These are phyloP conservation scores for Typhlichthys eigenmanni DNA, from an alignment of 2,797 vertebrate species.

Conservation along the genomic window DNA sequence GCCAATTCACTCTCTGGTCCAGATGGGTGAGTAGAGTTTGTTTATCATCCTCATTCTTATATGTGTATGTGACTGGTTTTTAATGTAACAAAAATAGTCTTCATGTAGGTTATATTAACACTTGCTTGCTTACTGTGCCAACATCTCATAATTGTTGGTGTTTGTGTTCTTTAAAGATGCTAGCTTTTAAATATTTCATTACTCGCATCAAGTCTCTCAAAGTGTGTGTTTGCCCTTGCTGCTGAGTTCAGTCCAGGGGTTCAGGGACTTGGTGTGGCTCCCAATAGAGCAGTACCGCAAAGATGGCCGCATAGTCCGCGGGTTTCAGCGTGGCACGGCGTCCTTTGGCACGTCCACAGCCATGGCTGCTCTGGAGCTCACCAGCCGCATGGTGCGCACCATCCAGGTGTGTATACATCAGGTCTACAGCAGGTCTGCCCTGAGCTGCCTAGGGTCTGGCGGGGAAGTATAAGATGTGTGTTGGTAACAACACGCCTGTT, in stretches of 20 bases:
- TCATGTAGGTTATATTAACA: too few species aligned
- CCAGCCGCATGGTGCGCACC: conserved; percentile 95
- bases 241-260: conserved; percentile 86
- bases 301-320: conserved; percentile 93
- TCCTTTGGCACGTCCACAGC: conserved; percentile 98
- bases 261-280: conserved; percentile 95
- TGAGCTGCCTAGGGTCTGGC: background rate
- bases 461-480: background rate
- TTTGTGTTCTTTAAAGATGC: background rate
- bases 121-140: too few species aligned
- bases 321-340: conserved; percentile 93
- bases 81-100: too few species aligned
- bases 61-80: background rate
- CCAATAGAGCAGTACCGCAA: conserved; percentile 98
- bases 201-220: too few species aligned
- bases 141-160: too few species aligned
- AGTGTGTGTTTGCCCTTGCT: background rate
- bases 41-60: background rate
- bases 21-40: conserved; percentile 84
- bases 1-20: conserved; percentile 95
- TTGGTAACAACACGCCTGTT: background rate
- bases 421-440: background rate
- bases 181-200: background rate
- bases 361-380: conserved; percentile 97
- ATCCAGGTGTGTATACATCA: conserved; percentile 85